phyloP scores from a whole-genome alignment of 2,113 vertebrate genomes.

The cattle (Bos taurus) region ARS-UCD2.0 NC_037332.1:22733001-22733500 shows the following conservation, averaged over 20 bases:
- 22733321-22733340: slow-evolving; percentile 19
- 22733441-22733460: slow-evolving; percentile 20
- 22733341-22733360: slow-evolving; percentile 40
- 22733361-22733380: slow-evolving; percentile 46
- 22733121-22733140: not conserved
- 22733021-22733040: not conserved
- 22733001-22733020: not conserved
- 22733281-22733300: not conserved
- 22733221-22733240: not conserved
- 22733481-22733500: slow-evolving; percentile 53
- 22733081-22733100: not conserved
- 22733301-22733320: slow-evolving; percentile 46
- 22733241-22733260: slow-evolving; percentile 23
- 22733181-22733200: not conserved
- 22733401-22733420: slow-evolving; percentile 42
- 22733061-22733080: not conserved
- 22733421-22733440: not conserved
- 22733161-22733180: not conserved
- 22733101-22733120: not conserved
- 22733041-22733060: not conserved
- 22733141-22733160: not conserved
- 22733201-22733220: slow-evolving; percentile 13
- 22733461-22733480: slow-evolving; percentile 38
- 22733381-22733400: not conserved
- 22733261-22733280: slow-evolving; percentile 20